phyloP scores from a whole-genome alignment of 2,113 vertebrate genomes.

The Caloenas nicobarica region DNA sequence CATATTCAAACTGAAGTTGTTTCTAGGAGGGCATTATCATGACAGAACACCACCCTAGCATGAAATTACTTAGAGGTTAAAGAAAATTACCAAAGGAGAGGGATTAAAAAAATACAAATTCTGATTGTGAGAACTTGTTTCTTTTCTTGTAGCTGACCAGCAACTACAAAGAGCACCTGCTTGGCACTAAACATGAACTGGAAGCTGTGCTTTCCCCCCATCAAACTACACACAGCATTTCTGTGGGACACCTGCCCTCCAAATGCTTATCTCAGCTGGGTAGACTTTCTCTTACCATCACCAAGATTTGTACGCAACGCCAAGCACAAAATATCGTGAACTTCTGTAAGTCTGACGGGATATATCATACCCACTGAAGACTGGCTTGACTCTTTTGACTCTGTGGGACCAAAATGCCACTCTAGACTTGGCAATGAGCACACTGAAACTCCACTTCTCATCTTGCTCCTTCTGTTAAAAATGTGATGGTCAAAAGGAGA shows the following conservation, averaged over 20 bases:
- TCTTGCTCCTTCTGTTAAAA: not conserved
- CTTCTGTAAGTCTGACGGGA: accelerated
- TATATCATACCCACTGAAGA: not conserved
- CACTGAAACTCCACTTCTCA: not conserved
- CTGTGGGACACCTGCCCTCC: not conserved
- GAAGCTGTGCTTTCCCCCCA: not conserved
- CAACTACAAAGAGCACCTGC: not conserved
- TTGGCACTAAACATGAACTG: not conserved
- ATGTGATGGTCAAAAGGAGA: not conserved
- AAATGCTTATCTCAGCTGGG: not conserved
- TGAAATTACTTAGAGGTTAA: not conserved
- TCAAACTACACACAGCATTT: not conserved
- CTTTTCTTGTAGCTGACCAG: not conserved
- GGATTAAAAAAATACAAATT: not conserved
- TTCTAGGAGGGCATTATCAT: not conserved
- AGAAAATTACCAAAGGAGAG: not conserved
- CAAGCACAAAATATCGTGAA: not conserved
- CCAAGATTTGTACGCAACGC: accelerated
- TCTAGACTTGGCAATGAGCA: not conserved
- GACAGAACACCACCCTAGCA: not conserved
- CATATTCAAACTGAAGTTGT: not conserved
- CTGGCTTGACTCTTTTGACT: accelerated
- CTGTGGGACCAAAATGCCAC: not conserved
- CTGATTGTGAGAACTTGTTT: not conserved
- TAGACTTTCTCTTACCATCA: not conserved